A percentile compares a stretch with the other conserved stretches of the same genome.
These are phyloP conservation scores for Micropoecilia bifurca DNA, from an alignment of 2,797 vertebrate genomes.

Conservation along the genomic window DNA sequence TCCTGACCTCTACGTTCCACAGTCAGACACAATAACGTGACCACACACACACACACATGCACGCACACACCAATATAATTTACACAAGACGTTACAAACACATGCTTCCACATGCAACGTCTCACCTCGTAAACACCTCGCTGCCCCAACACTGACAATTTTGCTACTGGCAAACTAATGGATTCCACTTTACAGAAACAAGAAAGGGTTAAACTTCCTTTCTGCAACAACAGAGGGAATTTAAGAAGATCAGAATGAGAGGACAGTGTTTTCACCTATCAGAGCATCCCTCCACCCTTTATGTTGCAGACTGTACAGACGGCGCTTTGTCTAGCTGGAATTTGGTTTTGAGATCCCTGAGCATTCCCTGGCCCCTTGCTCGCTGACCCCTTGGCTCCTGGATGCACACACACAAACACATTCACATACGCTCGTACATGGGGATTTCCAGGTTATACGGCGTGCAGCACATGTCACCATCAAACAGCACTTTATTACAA, in stretches of 20 bases:
- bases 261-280: conserved; percentile 57
- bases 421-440: conserved; percentile 36
- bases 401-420: conserved; percentile 53
- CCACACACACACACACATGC: conserved; percentile 58
- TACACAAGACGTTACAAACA: conserved; percentile 18
- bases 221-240: conserved; percentile 21
- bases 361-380: conserved; percentile 59
- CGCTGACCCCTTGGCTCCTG: conserved; percentile 50
- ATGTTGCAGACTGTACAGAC: conserved; percentile 54
- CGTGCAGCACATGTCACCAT: conserved; percentile 36
- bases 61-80: conserved; percentile 31
- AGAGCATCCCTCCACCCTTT: conserved; percentile 37
- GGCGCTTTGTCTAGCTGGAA: conserved; percentile 71
- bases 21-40: conserved; percentile 50
- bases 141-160: conserved; percentile 19
- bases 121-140: conserved; percentile 47
- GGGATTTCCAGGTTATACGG: conserved; percentile 58
- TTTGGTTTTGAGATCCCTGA: conserved; percentile 62
- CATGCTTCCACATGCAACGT: conserved; percentile 15
- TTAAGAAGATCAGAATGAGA: conserved; percentile 12
- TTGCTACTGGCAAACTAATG: conserved; percentile 25
- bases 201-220: conserved; percentile 24
- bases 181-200: conserved; percentile 15
- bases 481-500: conserved; percentile 30
- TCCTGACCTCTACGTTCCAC: conserved; percentile 83